These are phyloP conservation scores for Heteractis magnifica DNA, from an alignment of 92 coral and sea anemone species.

Conservation along the genomic window DNA sequence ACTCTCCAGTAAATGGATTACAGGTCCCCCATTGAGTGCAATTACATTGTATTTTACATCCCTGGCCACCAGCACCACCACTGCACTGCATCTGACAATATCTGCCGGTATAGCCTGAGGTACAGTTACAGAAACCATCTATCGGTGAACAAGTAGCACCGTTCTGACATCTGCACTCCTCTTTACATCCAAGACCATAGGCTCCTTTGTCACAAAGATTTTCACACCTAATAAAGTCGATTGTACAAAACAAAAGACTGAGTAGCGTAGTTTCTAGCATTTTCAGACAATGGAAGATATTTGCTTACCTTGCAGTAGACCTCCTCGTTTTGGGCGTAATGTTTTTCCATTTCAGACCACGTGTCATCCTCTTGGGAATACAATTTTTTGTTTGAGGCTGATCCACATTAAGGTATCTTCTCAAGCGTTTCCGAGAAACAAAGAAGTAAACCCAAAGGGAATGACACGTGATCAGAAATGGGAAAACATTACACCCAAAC, in stretches of 20 bases:
- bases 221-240: constrained; percentile 33
- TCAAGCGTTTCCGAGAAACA: too few relatives aligned
- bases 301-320: too few relatives aligned
- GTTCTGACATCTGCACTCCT: constrained; percentile 66
- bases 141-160: constrained; percentile 67
- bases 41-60: constrained; percentile 72
- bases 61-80: constrained; percentile 57
- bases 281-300: constrained; percentile 1
- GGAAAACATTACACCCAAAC: too few relatives aligned
- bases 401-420: too few relatives aligned
- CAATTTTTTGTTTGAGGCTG: too few relatives aligned
- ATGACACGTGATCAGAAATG: too few relatives aligned
- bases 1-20: constrained; percentile 85
- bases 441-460: too few relatives aligned
- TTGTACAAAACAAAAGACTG: too few relatives aligned
- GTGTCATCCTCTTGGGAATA: too few relatives aligned
- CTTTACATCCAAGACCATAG: constrained; percentile 57
- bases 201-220: constrained; percentile 51
- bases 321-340: too few relatives aligned
- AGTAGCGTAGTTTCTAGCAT: neutral
- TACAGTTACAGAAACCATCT: constrained; percentile 83
- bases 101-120: constrained; percentile 79
- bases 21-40: constrained; percentile 79
- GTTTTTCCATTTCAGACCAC: too few relatives aligned
- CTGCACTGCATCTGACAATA: constrained; percentile 69